Base-by-base conservation (phyloP, 2,888 invertebrate species). In the Drosophila nigritarsus region DNA sequence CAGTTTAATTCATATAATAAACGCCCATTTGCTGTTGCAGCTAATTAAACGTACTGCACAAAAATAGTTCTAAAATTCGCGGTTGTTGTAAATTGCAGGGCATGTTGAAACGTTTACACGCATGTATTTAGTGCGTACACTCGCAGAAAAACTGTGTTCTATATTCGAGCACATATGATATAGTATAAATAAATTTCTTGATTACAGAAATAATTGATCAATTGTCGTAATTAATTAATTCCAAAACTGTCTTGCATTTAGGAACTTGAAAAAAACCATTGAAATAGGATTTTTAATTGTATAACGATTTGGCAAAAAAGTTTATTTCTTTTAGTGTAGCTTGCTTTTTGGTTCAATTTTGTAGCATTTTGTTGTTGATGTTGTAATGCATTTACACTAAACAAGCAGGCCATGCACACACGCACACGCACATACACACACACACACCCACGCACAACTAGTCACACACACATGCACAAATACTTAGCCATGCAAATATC, bases 371-470 rank as follows among this genome's bases (percentile, higher is more conserved):
- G 49, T 58, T 71, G 51, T 53, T 75, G 58, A 58, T 54, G 54
- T 66, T 78, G 75, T 58, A 79, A 65, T 78, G 88, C 78, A 83
- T 84, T 83, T 89, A 79, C 77, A 73, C 80, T 66, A 79, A 83
- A 89, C 87, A 87, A 89, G 87, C 84, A 71, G 64, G 40, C 74
- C 65, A 76, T 51, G 51, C 34, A 48, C 66, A 9, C 30, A 9
- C 49, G 60, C 20, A 58, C 51, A 3, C 49, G 60, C 20, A 58
- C 51, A 29, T 40, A 29, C 36, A 36, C 51, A 24, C 59, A 42
- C 40, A 48, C 54, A 62, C 71, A 61, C 45, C 45, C 27, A 40
- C 6, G 36, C 34, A 59, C 48, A 45, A 30, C 45, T 49, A 53
- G 74, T 55, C 15, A 58, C 50, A 62, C 48, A 55, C 30, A 73